phyloP scores from a whole-genome alignment of 2,888 invertebrate genomes.

The Sinohyriopsis cumingii region DNA sequence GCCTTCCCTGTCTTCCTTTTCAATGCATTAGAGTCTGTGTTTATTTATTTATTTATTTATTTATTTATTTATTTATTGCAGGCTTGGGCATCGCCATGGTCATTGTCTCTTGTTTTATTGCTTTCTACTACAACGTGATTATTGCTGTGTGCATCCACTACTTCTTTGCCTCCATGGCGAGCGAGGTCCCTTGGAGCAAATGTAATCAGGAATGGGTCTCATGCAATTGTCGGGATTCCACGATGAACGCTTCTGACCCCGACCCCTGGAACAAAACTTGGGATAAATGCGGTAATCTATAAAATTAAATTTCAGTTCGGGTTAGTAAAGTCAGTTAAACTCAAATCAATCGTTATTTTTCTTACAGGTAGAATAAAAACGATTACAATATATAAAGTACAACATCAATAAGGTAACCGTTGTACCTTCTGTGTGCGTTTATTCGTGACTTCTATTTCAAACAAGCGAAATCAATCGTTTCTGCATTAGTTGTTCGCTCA shows the following conservation, averaged over 20 bases:
- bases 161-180: slow-evolving; percentile 61
- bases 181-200: slow-evolving; percentile 54
- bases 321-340: neutral
- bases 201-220: slow-evolving; percentile 64
- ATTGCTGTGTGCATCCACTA: slow-evolving; percentile 60
- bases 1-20: too few relatives aligned
- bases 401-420: too few relatives aligned
- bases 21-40: too few relatives aligned
- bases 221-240: slow-evolving; percentile 46
- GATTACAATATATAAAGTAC: too few relatives aligned
- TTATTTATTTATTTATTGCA: slow-evolving; percentile 19
- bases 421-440: too few relatives aligned
- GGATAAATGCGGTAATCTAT: slow-evolving; percentile 45
- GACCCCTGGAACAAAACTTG: slow-evolving; percentile 46
- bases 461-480: too few relatives aligned
- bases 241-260: slow-evolving; percentile 33
- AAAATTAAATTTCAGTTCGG: slow-evolving; percentile 11
- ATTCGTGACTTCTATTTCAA: too few relatives aligned
- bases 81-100: slow-evolving; percentile 63
- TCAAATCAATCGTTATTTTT: too few relatives aligned
- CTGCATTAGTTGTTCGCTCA: too few relatives aligned
- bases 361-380: too few relatives aligned
- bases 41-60: too few relatives aligned
- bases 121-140: slow-evolving; percentile 64
- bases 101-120: slow-evolving; percentile 51